A percentile compares a stretch with the other conserved stretches of the same genome.
Conservation (phyloP, 2,113 vertebrate species). For the Platysternon megacephalum region DNA sequence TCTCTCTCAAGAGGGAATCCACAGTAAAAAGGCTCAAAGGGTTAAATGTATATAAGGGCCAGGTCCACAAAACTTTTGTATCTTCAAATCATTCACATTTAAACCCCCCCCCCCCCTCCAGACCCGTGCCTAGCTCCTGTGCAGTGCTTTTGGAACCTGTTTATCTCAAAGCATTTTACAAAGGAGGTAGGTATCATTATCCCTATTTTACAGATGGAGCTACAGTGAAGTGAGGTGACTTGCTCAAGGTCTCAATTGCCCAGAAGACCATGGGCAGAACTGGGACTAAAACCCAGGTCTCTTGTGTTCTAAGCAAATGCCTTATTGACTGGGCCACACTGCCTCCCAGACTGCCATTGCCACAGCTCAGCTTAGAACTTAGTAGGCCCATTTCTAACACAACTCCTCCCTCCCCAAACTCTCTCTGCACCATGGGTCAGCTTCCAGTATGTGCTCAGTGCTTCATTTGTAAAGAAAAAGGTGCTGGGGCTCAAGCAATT, state of each 20-base stretch:
- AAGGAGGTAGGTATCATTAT: neutral
- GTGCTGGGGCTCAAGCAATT: too few species aligned
- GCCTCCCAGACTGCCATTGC: neutral
- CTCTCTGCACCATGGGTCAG: neutral
- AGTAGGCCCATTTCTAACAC: neutral
- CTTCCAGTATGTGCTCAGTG: too few species aligned
- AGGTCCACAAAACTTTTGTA: neutral
- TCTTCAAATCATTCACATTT: neutral
- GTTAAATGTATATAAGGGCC: neutral
- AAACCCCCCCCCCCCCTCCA: neutral
- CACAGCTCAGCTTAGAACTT: neutral
- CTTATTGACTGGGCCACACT: neutral
- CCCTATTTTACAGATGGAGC: neutral
- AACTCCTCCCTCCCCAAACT: neutral
- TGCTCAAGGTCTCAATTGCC: neutral
- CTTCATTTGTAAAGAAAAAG: too few species aligned
- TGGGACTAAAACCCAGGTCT: neutral
- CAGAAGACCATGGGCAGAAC: neutral
- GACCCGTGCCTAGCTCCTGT: neutral
- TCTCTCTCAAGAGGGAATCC: neutral
- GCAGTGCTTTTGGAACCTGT: neutral
- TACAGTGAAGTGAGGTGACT: neutral
- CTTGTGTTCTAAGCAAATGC: neutral
- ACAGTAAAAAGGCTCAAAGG: neutral
- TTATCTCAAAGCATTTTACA: neutral